Conservation (phyloP, 2,113 vertebrate genomes). For the Oceanodroma tethys region DNA sequence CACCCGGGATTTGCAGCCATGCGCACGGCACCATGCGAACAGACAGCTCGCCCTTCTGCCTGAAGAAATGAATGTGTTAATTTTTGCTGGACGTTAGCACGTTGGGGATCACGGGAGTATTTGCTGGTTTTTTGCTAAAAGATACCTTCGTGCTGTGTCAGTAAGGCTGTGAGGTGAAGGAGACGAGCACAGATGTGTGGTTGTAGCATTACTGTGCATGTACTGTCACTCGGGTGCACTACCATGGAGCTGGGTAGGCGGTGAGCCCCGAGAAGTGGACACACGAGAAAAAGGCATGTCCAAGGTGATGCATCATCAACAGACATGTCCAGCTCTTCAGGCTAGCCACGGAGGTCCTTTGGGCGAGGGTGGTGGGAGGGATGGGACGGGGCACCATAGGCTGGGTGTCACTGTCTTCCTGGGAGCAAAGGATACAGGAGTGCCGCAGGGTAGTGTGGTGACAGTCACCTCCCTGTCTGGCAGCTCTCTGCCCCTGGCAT, state of each 20-base stretch:
- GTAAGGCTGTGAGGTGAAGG: neutral
- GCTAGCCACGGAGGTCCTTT: neutral
- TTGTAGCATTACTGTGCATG: accelerated
- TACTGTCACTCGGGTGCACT: accelerated
- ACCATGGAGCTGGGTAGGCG: accelerated
- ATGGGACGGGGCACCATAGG: neutral
- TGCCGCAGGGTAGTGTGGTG: accelerated
- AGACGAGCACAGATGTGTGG: accelerated
- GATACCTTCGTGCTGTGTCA: neutral
- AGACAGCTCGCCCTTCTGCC: neutral
- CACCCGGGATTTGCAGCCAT: accelerated
- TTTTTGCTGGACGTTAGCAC: neutral
- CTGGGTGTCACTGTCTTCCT: neutral
- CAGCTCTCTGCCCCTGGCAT: neutral
- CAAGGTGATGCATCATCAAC: neutral
- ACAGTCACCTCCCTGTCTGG: neutral
- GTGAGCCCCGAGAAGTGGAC: neutral
- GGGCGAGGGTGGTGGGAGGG: neutral
- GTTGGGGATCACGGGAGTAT: accelerated
- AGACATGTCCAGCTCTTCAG: neutral
- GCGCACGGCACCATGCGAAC: accelerated
- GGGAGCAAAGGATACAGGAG: accelerated
- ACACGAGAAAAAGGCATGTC: accelerated
- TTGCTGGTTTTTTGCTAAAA: neutral
- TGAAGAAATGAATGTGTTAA: accelerated